Evolutionary conservation across 2,888 invertebrate species (phyloP).

Genomic region (Rhyacophila evoluta): DNA sequence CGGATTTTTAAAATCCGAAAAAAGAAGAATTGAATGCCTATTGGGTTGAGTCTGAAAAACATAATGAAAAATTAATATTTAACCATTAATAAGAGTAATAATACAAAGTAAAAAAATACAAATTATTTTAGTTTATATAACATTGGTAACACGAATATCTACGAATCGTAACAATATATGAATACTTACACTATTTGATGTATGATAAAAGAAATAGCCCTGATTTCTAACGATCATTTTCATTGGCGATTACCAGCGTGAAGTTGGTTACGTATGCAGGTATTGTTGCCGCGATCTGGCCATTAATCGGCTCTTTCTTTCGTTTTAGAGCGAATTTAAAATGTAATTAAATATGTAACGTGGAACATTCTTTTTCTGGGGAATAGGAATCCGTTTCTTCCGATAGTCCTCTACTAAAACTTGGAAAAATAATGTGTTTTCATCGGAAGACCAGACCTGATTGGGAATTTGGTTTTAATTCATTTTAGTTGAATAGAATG

Average conservation of each 20-base stretch:
- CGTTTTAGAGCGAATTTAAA: slow-evolving; percentile 50
- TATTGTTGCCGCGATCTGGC: slow-evolving; percentile 40
- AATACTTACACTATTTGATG: too few relatives aligned
- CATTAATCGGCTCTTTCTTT: slow-evolving; percentile 50
- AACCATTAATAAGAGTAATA: too few relatives aligned
- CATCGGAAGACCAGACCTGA: not conserved
- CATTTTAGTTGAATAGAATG: not conserved
- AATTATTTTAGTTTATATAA: too few relatives aligned
- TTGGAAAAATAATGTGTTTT: not conserved
- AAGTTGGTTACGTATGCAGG: slow-evolving; percentile 51
- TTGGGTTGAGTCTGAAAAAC: too few relatives aligned
- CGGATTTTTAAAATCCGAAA: too few relatives aligned
- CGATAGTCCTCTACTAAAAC: not conserved
- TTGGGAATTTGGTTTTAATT: slow-evolving; percentile 27
- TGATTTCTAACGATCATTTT: slow-evolving; percentile 23
- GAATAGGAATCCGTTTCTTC: slow-evolving; percentile 38
- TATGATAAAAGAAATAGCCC: not conserved
- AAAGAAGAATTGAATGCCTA: too few relatives aligned
- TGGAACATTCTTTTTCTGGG: slow-evolving; percentile 33
- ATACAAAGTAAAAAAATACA: too few relatives aligned
- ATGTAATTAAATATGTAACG: slow-evolving; percentile 48
- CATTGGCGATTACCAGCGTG: slow-evolving; percentile 49
- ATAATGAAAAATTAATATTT: too few relatives aligned
- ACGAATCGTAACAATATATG: too few relatives aligned
- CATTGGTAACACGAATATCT: too few relatives aligned